A percentile compares a stretch with the other conserved stretches of the same genome.
Evolutionary conservation across 2,888 invertebrate genomes (phyloP).

Genomic region (Eilema depressum): DNA sequence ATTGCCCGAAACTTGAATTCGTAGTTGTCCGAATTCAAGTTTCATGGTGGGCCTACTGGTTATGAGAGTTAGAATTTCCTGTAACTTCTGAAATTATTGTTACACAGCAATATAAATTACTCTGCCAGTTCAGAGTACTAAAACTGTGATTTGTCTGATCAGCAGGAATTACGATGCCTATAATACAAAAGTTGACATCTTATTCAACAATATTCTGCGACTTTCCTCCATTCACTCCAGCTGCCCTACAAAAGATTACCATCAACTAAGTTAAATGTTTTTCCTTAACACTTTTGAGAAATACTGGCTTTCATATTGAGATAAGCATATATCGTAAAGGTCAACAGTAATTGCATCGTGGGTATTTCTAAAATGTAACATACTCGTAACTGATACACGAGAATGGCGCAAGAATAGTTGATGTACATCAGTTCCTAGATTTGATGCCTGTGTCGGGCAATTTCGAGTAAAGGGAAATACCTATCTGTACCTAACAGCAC

Average conservation of each 20-base stretch:
- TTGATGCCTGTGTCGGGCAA: no score
- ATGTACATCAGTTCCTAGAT: no score
- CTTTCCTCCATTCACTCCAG: slow-evolving; percentile 19
- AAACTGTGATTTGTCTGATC: not conserved
- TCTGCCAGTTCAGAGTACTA: not conserved
- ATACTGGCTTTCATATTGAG: not conserved
- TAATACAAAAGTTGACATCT: no score
- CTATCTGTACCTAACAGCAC: no score
- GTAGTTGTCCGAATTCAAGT: no score
- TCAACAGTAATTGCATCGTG: not conserved
- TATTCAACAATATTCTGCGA: not conserved
- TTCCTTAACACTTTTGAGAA: not conserved
- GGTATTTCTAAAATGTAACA: not conserved
- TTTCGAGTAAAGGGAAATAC: no score
- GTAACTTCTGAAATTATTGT: no score
- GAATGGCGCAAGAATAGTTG: not conserved
- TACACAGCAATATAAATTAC: no score
- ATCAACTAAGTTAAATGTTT: not conserved
- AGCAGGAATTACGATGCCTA: not conserved
- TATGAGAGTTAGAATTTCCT: no score
- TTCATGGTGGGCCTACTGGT: no score
- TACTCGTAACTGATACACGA: not conserved
- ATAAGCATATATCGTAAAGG: not conserved
- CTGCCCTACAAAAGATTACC: slow-evolving; percentile 9
- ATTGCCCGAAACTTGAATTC: no score